Evolutionary conservation across 2,888 invertebrate genomes (phyloP), one percentile per base, ranked within the genome.

Genomic region (Lasius fuliginosus): DNA sequence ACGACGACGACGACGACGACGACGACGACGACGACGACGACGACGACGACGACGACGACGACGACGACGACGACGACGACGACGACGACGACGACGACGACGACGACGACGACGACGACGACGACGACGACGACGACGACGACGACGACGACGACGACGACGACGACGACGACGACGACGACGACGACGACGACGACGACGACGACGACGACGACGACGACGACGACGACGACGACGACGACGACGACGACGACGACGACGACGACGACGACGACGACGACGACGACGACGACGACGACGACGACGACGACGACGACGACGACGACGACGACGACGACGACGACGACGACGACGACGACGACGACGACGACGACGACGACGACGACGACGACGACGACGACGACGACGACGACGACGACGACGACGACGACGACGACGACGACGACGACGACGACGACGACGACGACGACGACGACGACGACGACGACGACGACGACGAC

Each of bases 21-120:
- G 33, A 12, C 68, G 75, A n/a, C 27, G 53, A 40, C n/a, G n/a
- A 33, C 30, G 33, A 12, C 68, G 75, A n/a, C 27, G 53, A 40
- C n/a, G n/a, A 33, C 30, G 33, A 12, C 68, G 75, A n/a, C 27
- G 53, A 40, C n/a, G n/a, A 33, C 30, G 33, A 12, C 68, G 75
- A n/a, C 27, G 53, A 40, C n/a, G n/a, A 33, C 30, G 33, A 12
- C 68, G 75, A n/a, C 27, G 53, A 40, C n/a, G n/a, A 33, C 30
- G 33, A 12, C 68, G 75, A n/a, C 27, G 53, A 40, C n/a, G n/a
- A 33, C 30, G 33, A 12, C 68, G 75, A n/a, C 27, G 53, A 40
- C n/a, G n/a, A 33, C 30, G 33, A 12, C 68, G 75, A n/a, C 27
- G 53, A 40, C n/a, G n/a, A 33, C 30, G 33, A 12, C 68, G 75